Evolutionary conservation across 2,888 invertebrate genomes (phyloP), one percentile per base, ranked within the genome.

Genomic region (Drosophila borealis): DNA sequence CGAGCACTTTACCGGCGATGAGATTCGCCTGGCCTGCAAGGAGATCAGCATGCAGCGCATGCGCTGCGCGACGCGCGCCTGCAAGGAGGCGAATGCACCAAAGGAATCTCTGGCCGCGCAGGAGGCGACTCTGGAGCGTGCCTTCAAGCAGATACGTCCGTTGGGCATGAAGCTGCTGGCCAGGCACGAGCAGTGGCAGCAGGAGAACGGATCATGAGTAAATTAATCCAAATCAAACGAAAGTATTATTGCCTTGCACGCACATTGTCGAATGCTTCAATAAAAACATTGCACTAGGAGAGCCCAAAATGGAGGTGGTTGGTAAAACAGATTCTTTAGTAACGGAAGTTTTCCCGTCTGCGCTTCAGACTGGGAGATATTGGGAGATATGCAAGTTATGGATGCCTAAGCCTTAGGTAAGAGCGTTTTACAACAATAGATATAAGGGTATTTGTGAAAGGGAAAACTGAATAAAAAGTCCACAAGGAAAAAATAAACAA

Each of bases 21-120:
- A 98, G 90, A 94, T 98, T 51, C 96, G 96, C 85, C 93, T 96
- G 74, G 95, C 97, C 34, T 97, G 97, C 90, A 98, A 98, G 92
- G 98, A 98, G 93, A 96, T 97, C 1, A 95, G 96, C 62, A 98
- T 98, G 97, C 93, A 94, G 33, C 94, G 95, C 29, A 94, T 98
- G 25, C 94, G 97, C 88, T 95, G 61, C 37, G 88, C 69, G 42
- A 83, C 87, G 13, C 66, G 70, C 6, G 59, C 49, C 8, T 9
- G 14, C 10, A 46, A 42, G 1, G 61, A 50, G 0, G 1, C 60
- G 4, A 45, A 2, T 1, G 17, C 39, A 10, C 53, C 17, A n/a
- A 80, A 70, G 25, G 86, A 86, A 8, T 5, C 74, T 0, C 70
- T 46, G 1, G 61, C 72, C 2, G 29, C 51, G 41, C 53, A 63